Evolutionary conservation across 2,113 vertebrate genomes (phyloP), one percentile per base, ranked within the genome.

Genomic region (Caranx melampygus): DNA sequence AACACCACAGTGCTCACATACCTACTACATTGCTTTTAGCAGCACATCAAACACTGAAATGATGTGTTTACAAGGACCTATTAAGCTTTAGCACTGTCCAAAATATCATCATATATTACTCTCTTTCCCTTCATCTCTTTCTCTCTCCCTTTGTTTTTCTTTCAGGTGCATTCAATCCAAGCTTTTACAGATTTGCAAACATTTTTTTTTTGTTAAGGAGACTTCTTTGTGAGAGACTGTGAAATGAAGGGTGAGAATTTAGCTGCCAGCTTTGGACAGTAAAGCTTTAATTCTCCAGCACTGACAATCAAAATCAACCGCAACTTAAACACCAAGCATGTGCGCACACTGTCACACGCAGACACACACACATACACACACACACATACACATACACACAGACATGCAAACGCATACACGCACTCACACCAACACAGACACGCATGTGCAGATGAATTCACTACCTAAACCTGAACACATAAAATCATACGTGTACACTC

Each of bases 301-400:
- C 87, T 95, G 95, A 96, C 95, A 96, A 96, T 96, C 95, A 96
- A 95, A 87, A 93, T 93, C 87, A 92, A 92, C 82, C 37, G 84
- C 88, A 91, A 89, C 82, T 74, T 82, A 85, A 74, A 87, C 75
- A 86, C 70, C 59, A 72, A 87, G 82, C 88, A 91, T 86, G 84
- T 58, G 74, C 63, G 74, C 72, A 89, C 73, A 81, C 26, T 26
- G 26, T 26, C 26, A 26, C 26, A 26, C 26, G 26, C 26, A 26
- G 26, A 26, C n/a, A 84, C 34, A 61, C 69, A 80, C 68, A 81
- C 21, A 72, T 52, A 72, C 75, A 79, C 52, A 81, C 20, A 51
- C 51, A 9, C 51, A n/a, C 49, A 52, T 18, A 52, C 49, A 52
- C 49, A 52, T 7, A 63, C 37, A 59, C 31, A 51, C 62, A 88